A percentile compares a stretch with the other conserved stretches of the same genome.
Evolutionary conservation across 2,888 invertebrate species (phyloP).

Genomic region (Eupithecia inturbata): DNA sequence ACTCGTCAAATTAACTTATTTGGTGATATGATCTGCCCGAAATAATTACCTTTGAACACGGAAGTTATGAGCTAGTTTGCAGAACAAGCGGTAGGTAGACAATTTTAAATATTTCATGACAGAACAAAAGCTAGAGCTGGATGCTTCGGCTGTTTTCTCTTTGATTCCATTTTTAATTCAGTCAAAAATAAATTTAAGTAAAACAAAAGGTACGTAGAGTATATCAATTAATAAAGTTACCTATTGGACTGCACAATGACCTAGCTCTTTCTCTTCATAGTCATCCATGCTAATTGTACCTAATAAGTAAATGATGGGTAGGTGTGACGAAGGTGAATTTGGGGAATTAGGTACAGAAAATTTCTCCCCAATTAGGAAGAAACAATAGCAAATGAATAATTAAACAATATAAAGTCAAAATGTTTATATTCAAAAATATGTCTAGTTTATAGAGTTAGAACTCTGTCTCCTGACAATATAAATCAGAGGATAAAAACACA

Average conservation of each 20-base stretch:
- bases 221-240: background rate
- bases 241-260: background rate
- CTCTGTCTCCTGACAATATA: background rate
- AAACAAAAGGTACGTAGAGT: background rate
- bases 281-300: background rate
- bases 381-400: background rate
- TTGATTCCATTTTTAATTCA: no score
- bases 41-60: conserved; percentile 66
- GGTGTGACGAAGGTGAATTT: background rate
- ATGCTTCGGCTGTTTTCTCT: background rate
- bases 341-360: background rate
- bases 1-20: conserved; percentile 69
- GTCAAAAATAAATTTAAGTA: no score
- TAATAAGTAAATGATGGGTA: background rate
- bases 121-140: background rate
- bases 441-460: background rate
- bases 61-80: conserved; percentile 45
- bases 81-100: background rate
- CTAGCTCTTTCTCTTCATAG: background rate
- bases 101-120: background rate
- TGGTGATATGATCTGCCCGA: conserved; percentile 63
- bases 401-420: background rate
- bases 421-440: background rate
- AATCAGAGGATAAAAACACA: background rate
- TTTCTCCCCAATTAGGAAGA: background rate